Evolutionary conservation across 2,888 invertebrate genomes (phyloP), one percentile per base, ranked within the genome.

Genomic region (Heteropelma amictum): DNA sequence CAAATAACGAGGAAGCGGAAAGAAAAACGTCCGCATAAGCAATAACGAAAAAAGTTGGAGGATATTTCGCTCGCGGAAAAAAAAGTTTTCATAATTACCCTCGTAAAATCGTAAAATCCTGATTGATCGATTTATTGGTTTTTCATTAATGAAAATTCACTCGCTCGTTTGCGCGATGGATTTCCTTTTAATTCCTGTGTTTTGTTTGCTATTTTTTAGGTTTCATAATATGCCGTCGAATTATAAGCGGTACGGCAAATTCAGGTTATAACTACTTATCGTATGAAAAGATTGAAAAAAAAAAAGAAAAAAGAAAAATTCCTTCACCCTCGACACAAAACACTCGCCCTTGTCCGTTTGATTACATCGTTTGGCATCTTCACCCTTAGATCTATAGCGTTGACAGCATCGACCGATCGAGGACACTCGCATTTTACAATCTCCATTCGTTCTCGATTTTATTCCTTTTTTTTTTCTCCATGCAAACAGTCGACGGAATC

Each of bases 151-250:
- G n/a, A 26, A 12, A 51, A 26, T 17, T 51, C 12, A 51, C 14
- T 17, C 5, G 17, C 17, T 17, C 14, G 17, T 40, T 38, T 26
- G 28, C n/a, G 23, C 10, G 23, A 17, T 28, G 40, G 10, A 23
- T 42, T 58, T 76, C 69, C 53, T 83, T 83, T 83, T 87, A 87
- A 86, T 84, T n/a, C 77, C 81, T 83, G 77, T 86, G 79, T 74
- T 82, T 84, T 79, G 76, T 85, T 74, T 84, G 85, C 85, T 85
- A 85, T 83, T 87, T 88, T 88, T 87, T 88, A 88, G 88, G 88
- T 88, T 88, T 87, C 87, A 86, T 87, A 87, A 86, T 88, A 86
- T 87, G 86, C 85, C 88, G 86, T 87, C 88, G 82, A 88, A 86
- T 88, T 88, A 88, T 86, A 88, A 88, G 88, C 88, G 88, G 88